phyloP scores from a whole-genome alignment of 2,113 vertebrate genomes.

The Takifugu flavidus region DNA sequence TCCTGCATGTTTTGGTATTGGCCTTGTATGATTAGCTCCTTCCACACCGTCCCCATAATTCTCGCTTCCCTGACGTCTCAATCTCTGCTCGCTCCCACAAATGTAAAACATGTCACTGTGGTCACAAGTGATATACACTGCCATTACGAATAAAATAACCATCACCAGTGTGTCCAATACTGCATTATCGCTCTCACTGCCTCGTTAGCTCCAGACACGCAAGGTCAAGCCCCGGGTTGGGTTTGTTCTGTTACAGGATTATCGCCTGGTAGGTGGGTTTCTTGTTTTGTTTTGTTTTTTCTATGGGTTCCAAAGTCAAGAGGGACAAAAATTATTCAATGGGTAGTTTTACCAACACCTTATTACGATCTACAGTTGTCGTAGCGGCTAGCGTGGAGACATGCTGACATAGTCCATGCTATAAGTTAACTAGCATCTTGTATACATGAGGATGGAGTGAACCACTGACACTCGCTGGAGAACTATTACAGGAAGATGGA shows the following conservation, averaged over 20 bases:
- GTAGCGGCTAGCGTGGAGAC: too few species aligned
- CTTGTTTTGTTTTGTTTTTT: too few species aligned
- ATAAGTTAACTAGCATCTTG: too few species aligned
- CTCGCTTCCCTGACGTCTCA: slow-evolving; percentile 49
- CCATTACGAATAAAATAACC: slow-evolving; percentile 71
- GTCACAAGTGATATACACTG: slow-evolving; percentile 61
- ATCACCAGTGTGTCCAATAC: slow-evolving; percentile 54
- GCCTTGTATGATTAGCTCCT: slow-evolving; percentile 66
- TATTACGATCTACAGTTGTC: too few species aligned
- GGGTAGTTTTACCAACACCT: too few species aligned
- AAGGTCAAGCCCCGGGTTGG: slow-evolving; percentile 48
- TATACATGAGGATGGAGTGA: too few species aligned
- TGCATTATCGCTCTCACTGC: slow-evolving; percentile 37
- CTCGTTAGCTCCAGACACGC: slow-evolving; percentile 7
- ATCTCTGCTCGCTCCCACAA: slow-evolving; percentile 51
- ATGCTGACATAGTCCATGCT: too few species aligned
- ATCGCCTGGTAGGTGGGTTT: too few species aligned
- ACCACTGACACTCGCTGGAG: slow-evolving; percentile 26
- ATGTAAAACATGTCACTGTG: slow-evolving; percentile 62
- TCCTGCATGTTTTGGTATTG: slow-evolving; percentile 61
- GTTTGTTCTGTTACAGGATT: background rate
- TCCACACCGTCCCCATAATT: slow-evolving; percentile 56
- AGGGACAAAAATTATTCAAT: slow-evolving; percentile 8
- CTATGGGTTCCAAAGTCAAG: slow-evolving; percentile 4
- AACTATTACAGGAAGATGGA: slow-evolving; percentile 40